These are phyloP conservation scores for Chloropsis hardwickii DNA, from an alignment of 2,113 vertebrate genomes.

Conservation along the genomic window DNA sequence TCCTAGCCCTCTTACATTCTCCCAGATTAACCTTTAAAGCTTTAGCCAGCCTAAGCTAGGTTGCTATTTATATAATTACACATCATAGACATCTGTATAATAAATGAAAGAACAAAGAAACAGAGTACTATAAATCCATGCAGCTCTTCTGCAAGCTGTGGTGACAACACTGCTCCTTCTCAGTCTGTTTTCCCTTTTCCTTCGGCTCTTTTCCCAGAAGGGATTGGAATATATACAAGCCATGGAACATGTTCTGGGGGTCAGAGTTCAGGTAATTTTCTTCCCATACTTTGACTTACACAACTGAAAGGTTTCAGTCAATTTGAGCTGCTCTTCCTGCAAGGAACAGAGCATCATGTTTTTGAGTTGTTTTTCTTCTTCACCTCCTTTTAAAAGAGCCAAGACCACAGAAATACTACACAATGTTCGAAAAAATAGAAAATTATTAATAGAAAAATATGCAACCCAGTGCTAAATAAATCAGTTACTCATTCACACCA, in stretches of 20 bases:
- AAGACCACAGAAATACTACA: background rate
- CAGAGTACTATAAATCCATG: background rate
- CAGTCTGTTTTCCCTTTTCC: background rate
- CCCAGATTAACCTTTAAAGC: constrained; percentile 18
- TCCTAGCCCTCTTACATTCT: background rate
- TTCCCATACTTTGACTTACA: background rate
- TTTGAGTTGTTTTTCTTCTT: background rate
- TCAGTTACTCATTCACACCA: background rate
- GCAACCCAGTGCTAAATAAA: background rate
- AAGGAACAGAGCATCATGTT: background rate
- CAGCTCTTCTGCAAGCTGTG: background rate
- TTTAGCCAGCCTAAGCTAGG: background rate
- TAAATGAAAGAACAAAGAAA: background rate
- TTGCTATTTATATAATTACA: background rate
- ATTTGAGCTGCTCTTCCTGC: background rate
- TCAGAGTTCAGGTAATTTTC: background rate
- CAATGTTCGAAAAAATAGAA: background rate
- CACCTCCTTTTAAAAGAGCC: background rate
- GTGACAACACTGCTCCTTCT: background rate
- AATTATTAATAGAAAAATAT: background rate
- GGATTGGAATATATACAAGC: background rate
- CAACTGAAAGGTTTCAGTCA: background rate
- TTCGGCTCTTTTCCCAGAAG: background rate
- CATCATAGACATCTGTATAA: background rate
- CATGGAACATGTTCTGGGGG: background rate